A percentile compares a stretch with the other conserved stretches of the same genome.
Conservation (phyloP, 1,140 invertebrate genomes). For the Theocolax elegans region DNA sequence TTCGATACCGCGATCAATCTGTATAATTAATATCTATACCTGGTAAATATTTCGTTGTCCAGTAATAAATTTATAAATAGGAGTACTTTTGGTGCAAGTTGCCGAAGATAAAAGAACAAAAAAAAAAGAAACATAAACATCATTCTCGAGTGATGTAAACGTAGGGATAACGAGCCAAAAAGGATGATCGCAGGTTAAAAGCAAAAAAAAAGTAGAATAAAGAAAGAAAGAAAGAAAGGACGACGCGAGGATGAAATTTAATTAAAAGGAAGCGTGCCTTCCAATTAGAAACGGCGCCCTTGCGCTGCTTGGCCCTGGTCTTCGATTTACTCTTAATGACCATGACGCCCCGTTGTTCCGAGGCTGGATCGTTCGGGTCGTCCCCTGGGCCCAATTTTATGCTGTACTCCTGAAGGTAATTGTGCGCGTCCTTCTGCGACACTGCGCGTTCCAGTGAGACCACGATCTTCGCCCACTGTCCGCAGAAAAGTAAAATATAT, state of each 20-base stretch:
- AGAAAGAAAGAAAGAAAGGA: no score
- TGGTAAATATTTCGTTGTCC: no score
- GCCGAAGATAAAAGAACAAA: background rate
- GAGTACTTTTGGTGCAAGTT: no score
- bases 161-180: background rate
- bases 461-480: constrained; percentile 97
- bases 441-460: constrained; percentile 94
- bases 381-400: constrained; percentile 89
- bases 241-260: constrained; percentile 20
- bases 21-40: no score
- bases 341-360: constrained; percentile 92
- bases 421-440: constrained; percentile 86
- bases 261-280: constrained; percentile 75
- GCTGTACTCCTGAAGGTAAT: constrained; percentile 94
- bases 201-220: background rate
- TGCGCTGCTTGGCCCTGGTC: constrained; percentile 94
- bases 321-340: constrained; percentile 98
- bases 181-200: background rate
- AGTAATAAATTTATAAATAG: no score
- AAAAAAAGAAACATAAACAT: background rate
- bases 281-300: constrained; percentile 97
- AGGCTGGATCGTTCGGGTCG: constrained; percentile 74
- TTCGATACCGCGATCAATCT: no score
- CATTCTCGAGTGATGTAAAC: background rate
- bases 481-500: background rate